Percentiles rank a stretch among this genome's conserved stretches.
Conservation (phyloP, 2,888 invertebrate species). For the Drosophila pseudotalamancana region DNA sequence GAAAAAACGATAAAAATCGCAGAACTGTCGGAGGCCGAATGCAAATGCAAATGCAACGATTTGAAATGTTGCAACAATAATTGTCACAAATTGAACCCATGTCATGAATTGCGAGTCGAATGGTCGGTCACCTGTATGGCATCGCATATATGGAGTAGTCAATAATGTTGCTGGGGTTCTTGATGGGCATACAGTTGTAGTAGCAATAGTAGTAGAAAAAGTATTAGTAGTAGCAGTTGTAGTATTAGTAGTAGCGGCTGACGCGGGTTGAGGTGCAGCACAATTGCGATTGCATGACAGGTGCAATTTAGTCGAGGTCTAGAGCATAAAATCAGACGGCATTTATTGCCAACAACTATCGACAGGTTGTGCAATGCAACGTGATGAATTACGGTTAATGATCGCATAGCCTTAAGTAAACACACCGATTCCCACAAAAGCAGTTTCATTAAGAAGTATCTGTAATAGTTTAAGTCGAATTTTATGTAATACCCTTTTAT, state of each 20-base stretch:
- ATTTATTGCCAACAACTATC: conserved; percentile 52
- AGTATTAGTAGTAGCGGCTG: neutral
- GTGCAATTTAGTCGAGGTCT: conserved; percentile 73
- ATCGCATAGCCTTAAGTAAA: too few species aligned
- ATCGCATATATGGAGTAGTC: conserved; percentile 17
- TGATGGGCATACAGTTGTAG: conserved; percentile 14
- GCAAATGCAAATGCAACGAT: conserved; percentile 57
- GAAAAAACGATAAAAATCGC: conserved; percentile 61
- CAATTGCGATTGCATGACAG: conserved; percentile 66
- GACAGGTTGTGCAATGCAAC: conserved; percentile 21
- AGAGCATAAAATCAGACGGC: conserved; percentile 47
- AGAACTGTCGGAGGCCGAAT: conserved; percentile 61
- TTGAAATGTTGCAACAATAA: conserved; percentile 82
- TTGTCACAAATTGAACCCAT: conserved; percentile 83
- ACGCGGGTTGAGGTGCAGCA: neutral
- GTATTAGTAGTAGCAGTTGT: neutral
- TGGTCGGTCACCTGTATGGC: conserved; percentile 16
- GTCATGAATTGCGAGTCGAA: conserved; percentile 77
- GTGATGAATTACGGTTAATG: conserved; percentile 41
- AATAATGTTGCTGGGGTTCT: conserved; percentile 6
- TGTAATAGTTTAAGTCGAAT: too few species aligned
- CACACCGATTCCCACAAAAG: neutral
- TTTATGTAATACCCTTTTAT: too few species aligned
- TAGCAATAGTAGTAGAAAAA: neutral
- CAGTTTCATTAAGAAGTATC: neutral